phyloP scores from a whole-genome alignment of 2,888 invertebrate species.

The Pseudococcus longispinus region DNA sequence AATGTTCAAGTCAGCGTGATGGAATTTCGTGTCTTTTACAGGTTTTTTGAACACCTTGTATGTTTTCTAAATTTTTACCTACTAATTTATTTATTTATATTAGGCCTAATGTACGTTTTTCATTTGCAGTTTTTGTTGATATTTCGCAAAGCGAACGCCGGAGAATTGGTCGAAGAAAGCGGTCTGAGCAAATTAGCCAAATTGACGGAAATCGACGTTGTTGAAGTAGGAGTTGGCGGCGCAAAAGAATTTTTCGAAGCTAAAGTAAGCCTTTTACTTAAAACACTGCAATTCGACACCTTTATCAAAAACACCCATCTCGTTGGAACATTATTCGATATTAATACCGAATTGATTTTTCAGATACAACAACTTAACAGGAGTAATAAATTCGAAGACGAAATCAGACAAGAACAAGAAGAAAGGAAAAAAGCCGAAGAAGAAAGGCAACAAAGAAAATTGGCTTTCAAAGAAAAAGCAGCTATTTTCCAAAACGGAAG shows the following conservation, averaged over 20 bases:
- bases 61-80: not conserved
- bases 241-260: slow-evolving; percentile 96
- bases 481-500: slow-evolving; percentile 75
- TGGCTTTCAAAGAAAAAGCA: slow-evolving; percentile 88
- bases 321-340: not conserved
- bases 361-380: slow-evolving; percentile 53
- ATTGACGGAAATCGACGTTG: slow-evolving; percentile 89
- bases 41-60: no score
- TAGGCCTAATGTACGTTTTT: not conserved
- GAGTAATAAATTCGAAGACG: slow-evolving; percentile 85
- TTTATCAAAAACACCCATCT: no score
- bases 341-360: not conserved
- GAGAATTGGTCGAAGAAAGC: slow-evolving; percentile 85
- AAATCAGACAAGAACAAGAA: slow-evolving; percentile 91
- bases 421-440: slow-evolving; percentile 83
- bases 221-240: slow-evolving; percentile 91
- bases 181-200: slow-evolving; percentile 86
- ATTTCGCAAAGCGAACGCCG: slow-evolving; percentile 87
- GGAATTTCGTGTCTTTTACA: no score
- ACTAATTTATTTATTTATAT: not conserved
- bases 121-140: slow-evolving; percentile 68
- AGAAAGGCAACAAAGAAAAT: slow-evolving; percentile 79
- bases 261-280: slow-evolving; percentile 69
- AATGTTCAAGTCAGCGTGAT: no score
- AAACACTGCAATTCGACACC: not conserved